Conservation (phyloP, 53 echinoderm and acorn worm species). For the Hippasteria phrygiana region DNA sequence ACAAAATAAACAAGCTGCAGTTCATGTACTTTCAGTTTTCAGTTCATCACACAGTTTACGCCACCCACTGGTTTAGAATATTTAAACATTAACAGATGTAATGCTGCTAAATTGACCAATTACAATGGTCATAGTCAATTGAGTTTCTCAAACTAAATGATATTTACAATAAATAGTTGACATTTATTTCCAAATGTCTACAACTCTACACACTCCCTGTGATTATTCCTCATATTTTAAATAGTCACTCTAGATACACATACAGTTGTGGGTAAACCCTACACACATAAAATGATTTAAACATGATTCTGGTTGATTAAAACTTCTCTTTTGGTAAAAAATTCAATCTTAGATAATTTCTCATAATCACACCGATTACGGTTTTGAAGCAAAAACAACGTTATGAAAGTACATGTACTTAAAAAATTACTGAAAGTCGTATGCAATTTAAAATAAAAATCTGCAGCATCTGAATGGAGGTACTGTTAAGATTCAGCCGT, state of each 20-base stretch:
- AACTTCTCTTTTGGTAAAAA: slow-evolving; percentile 11
- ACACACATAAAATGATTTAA: not conserved
- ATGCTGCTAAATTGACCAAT: not conserved
- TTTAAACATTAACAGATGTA: too few relatives aligned
- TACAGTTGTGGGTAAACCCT: not conserved
- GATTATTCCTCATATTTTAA: not conserved
- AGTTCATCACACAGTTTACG: too few relatives aligned
- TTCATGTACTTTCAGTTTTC: too few relatives aligned
- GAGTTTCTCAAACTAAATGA: not conserved
- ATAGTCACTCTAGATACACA: not conserved
- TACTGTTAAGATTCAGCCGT: not conserved
- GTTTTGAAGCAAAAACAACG: not conserved
- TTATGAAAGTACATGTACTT: not conserved
- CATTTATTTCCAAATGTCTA: not conserved
- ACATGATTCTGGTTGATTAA: not conserved
- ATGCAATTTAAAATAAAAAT: slow-evolving; percentile 6
- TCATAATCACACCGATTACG: not conserved
- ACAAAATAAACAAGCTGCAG: too few relatives aligned
- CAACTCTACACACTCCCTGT: not conserved
- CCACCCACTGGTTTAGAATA: too few relatives aligned
- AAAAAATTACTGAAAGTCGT: slow-evolving; percentile 25
- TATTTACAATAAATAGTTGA: too few relatives aligned
- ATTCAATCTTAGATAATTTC: not conserved
- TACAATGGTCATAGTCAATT: not conserved
- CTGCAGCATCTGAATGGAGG: slow-evolving; percentile 19